Conservation (phyloP, 2,797 vertebrate genomes). For the Anomalospiza imberbis region DNA sequence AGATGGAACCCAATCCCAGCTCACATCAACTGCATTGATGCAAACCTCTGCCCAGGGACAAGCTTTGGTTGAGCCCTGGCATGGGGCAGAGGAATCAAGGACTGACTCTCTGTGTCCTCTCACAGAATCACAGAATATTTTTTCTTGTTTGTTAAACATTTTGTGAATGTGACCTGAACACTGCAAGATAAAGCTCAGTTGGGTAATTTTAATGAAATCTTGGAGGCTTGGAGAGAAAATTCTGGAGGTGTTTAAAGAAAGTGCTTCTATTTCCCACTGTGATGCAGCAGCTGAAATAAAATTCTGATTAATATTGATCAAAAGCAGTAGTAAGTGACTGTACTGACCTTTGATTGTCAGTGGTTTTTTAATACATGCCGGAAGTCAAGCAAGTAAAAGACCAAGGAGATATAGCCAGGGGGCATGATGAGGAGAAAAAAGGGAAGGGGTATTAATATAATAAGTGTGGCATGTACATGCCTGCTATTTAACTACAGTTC, state of each 20-base stretch:
- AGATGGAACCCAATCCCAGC: neutral
- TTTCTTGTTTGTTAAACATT: neutral
- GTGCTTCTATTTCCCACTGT: neutral
- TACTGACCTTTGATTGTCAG: neutral
- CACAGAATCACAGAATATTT: neutral
- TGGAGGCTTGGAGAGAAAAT: neutral
- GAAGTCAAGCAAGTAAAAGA: neutral
- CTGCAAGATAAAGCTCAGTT: neutral
- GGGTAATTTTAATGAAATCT: neutral
- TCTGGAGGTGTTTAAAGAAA: neutral
- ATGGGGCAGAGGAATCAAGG: neutral
- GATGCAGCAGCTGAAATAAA: neutral
- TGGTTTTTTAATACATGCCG: neutral
- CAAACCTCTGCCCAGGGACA: neutral
- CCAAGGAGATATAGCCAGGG: neutral
- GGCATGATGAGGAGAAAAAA: neutral
- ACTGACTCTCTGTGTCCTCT: neutral
- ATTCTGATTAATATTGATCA: neutral
- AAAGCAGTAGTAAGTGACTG: neutral
- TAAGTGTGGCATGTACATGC: neutral
- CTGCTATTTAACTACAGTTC: neutral
- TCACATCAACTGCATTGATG: neutral
- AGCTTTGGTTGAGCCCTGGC: neutral
- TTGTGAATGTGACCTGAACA: neutral
- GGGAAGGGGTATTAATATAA: neutral